Conservation (phyloP, 2,797 vertebrate species). For the Naso thynnoides region DNA sequence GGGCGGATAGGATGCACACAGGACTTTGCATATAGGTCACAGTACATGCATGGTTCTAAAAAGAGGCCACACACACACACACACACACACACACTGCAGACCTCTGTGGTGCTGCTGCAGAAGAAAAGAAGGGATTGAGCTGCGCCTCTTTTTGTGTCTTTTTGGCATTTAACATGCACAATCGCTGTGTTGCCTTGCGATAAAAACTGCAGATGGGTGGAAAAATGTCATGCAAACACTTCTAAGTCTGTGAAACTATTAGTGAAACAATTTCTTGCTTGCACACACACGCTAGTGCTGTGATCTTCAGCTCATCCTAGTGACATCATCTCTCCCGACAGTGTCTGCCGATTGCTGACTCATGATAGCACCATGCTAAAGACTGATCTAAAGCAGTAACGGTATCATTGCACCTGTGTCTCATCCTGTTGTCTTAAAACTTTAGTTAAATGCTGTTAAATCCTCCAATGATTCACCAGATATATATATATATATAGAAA, state of each 20-base stretch:
- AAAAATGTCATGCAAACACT: background rate
- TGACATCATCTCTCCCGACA: conserved; percentile 38
- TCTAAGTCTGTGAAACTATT: background rate
- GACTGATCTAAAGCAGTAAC: conserved; percentile 9
- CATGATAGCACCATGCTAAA: conserved; percentile 21
- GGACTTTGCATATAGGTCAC: conserved; percentile 61
- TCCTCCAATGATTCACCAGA: background rate
- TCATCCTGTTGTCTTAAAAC: background rate
- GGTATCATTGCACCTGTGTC: conserved; percentile 3
- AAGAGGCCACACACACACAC: conserved; percentile 26
- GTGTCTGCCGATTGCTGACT: conserved; percentile 34
- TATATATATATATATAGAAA: too few relatives aligned
- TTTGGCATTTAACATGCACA: background rate
- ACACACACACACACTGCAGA: background rate
- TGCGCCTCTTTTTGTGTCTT: conserved; percentile 7
- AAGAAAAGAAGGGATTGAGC: conserved; percentile 21
- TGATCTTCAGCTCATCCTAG: conserved; percentile 33
- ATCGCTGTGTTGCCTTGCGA: background rate
- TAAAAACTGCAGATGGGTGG: background rate
- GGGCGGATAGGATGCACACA: conserved; percentile 29
- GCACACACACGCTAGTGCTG: conserved; percentile 15
- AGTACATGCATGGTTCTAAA: conserved; percentile 29
- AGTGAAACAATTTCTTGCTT: background rate
- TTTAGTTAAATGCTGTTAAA: conserved; percentile 2
- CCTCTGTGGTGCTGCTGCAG: conserved; percentile 20